Evolutionary conservation across 2,113 vertebrate species (phyloP).

Genomic region (Gasterosteus aculeatus): DNA sequence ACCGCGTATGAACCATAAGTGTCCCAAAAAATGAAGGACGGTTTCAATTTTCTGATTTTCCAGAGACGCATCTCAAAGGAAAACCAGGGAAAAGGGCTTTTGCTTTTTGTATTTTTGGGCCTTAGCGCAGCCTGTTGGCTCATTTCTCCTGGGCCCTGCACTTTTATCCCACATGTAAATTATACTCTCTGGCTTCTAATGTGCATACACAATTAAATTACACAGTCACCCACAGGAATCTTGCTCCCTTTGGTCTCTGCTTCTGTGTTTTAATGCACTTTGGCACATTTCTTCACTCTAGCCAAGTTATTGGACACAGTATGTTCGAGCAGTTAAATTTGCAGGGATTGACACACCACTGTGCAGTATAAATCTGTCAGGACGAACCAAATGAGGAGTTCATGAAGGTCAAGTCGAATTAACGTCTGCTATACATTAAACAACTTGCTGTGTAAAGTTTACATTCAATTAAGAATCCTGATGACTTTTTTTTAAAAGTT

Average conservation of each 20-base stretch:
- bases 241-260: slow-evolving; percentile 56
- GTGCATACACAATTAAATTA: slow-evolving; percentile 75
- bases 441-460: neutral
- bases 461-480: slow-evolving; percentile 8
- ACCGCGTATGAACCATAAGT: slow-evolving; percentile 70
- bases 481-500: slow-evolving; percentile 2
- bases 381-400: slow-evolving; percentile 19
- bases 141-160: slow-evolving; percentile 49
- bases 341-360: slow-evolving; percentile 15
- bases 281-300: slow-evolving; percentile 57
- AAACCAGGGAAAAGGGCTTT: slow-evolving; percentile 56
- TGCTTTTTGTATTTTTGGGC: slow-evolving; percentile 20
- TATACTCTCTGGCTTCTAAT: slow-evolving; percentile 67
- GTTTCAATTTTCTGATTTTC: slow-evolving; percentile 75
- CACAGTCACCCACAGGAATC: slow-evolving; percentile 66
- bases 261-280: slow-evolving; percentile 69
- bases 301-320: slow-evolving; percentile 52
- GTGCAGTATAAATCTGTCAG: neutral
- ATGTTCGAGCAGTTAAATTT: slow-evolving; percentile 26
- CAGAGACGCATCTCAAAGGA: slow-evolving; percentile 55
- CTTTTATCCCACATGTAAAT: slow-evolving; percentile 66
- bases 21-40: slow-evolving; percentile 70
- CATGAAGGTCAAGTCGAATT: neutral
- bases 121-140: slow-evolving; percentile 38
- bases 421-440: neutral